Base-by-base conservation (phyloP, 2,113 vertebrate species). In the Brachyistius frenatus region DNA sequence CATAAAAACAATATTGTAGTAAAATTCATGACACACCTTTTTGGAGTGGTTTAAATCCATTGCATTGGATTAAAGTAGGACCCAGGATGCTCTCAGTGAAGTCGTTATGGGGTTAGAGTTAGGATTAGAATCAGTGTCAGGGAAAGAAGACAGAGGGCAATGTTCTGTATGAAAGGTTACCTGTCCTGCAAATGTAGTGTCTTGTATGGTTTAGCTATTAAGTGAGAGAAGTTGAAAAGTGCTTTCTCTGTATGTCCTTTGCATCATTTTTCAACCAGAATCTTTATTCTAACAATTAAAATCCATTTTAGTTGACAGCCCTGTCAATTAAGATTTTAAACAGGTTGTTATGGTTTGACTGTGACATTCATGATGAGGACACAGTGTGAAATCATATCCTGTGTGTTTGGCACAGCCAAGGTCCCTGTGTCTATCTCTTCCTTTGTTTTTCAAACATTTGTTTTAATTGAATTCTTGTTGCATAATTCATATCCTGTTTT, bases 401-500 rank as follows among this genome's bases (percentile, higher is more conserved):
- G 90, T 77, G 67, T 64, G 60, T 77, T 84, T 92, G 79, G 76
- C 62, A 78, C 69, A 85, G 62, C 64, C 73, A 88, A 81, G 61
- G 80, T 89, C 81, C 83, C 67, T 80, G 81, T 84, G 83, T 83
- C 79, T 86, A 65, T 87, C 84, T 78, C 86, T 83, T 90, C 89
- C 86, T 90, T 94, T 93, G 87, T 92, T 94, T 91, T 84, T 80
- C 30, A 89, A 88, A 90, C 81, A 87, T 92, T 91, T 93, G 83
- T 92, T 93, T 89, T 83, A 92, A 93, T 86, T 83, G 73, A 92
- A 93, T 93, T 93, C 85, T 93, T 92, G 86, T 92, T 94, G 89
- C 92, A 91, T 93, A 94, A 93, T 94, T 92, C 91, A 92, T 88
- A 94, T 94, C 94, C 94, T 94, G 93, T 94, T 94, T 83, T 94